Conservation (phyloP, 2,888 invertebrate species). For the Masnerella sp. region DNA sequence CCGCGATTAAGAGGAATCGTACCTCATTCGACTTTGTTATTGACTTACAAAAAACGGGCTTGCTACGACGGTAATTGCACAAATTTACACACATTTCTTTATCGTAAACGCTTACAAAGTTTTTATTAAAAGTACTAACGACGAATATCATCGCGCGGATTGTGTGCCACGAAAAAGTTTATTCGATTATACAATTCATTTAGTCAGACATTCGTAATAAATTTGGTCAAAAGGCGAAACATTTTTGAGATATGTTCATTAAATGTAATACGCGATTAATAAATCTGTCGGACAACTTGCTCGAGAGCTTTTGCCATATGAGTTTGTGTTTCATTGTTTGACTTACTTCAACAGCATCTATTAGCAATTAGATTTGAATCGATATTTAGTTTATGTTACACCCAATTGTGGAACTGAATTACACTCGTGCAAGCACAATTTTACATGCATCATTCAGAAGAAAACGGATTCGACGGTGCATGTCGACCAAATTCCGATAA, state of each 20-base stretch:
- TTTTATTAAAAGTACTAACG: conserved; percentile 8
- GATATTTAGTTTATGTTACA: conserved; percentile 53
- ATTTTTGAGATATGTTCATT: conserved; percentile 27
- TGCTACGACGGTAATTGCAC: conserved; percentile 26
- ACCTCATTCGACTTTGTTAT: conserved; percentile 50
- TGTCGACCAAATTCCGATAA: conserved; percentile 18
- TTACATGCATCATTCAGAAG: conserved; percentile 23
- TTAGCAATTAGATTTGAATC: conserved; percentile 46
- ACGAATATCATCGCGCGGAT: too few species aligned
- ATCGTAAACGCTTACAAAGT: conserved; percentile 20
- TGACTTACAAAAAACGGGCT: conserved; percentile 29
- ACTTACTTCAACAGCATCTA: conserved; percentile 49
- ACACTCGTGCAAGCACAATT: conserved; percentile 35
- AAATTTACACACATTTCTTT: conserved; percentile 37
- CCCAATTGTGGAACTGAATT: conserved; percentile 19
- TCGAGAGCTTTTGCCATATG: conserved; percentile 34
- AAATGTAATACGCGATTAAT: conserved; percentile 42
- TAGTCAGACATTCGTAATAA: too few species aligned
- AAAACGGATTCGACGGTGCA: background rate
- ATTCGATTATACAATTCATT: too few species aligned
- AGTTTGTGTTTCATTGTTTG: conserved; percentile 45
- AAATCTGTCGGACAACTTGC: conserved; percentile 35
- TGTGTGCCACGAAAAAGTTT: too few species aligned
- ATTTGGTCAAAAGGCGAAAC: too few species aligned
- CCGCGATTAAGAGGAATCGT: conserved; percentile 71